Base-by-base conservation (phyloP, 2,113 vertebrate species). In the Campylomormyrus tamandua region DNA sequence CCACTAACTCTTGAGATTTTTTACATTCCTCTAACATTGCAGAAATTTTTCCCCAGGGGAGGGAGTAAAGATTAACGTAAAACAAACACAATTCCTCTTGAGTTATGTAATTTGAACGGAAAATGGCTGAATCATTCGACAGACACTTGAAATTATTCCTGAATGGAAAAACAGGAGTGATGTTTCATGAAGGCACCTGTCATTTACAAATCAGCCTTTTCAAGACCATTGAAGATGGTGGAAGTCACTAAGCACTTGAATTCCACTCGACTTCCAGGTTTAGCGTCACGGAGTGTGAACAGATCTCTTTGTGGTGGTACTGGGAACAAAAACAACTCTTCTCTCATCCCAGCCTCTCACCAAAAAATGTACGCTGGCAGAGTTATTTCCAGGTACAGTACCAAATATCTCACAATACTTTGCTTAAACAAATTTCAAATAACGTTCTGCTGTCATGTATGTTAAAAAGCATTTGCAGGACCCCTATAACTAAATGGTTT, bases 1-100 rank as follows among this genome's bases (percentile, higher is more conserved):
- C 89, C 90, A 87, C 88, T 83, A 90, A 88, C 35, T 31, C 84
- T 66, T 88, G 39, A 90, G 13, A 92, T 88, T 88, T n/a, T 74
- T 88, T 56, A 24, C 88, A 93, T 49, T 89, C 91, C 90, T 90
- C 1, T 49, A 27, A 87, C 89, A 90, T 70, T 31, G 24, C 83
- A 66, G 35, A 58, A 9, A 89, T 58, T 85, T 66, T 49, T 90
- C 45, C 45, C 35, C 21, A 85, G 35, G 74, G 39, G 53, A 70
- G 53, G 24, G 39, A 89, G 24, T 46, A 66, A 90, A 62, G 83
- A 84, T 85, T 85, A 85, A 66, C 42, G 13, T 49, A 66, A 49
- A 42, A 90, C 56, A 70, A 86, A 86, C 77, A 89, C 53, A 46
- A 83, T 56, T 89, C 49, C 52, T 21, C 31, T 84, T 31, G 66